These are phyloP conservation scores for Malurus melanocephalus DNA, from an alignment of 2,113 vertebrate species.

Conservation along the genomic window DNA sequence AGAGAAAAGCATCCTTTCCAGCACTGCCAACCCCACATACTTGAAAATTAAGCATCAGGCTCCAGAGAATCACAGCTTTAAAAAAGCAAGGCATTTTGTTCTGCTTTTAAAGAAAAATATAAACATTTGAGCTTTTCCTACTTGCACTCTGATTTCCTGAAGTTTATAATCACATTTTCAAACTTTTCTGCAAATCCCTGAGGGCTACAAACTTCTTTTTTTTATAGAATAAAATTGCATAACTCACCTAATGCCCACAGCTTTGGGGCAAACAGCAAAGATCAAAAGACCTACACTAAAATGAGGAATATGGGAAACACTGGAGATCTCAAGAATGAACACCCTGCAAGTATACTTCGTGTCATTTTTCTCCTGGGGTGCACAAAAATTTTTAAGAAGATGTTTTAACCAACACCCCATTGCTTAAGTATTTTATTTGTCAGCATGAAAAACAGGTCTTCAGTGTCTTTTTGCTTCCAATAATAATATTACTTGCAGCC, in stretches of 20 bases:
- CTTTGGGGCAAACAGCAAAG: constrained; percentile 2
- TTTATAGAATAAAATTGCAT: constrained; percentile 4
- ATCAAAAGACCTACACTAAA: constrained; percentile 2
- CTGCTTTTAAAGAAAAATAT: not conserved
- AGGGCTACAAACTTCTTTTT: not conserved
- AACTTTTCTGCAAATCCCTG: not conserved
- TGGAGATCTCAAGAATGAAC: not conserved
- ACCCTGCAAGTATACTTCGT: not conserved
- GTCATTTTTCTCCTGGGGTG: not conserved
- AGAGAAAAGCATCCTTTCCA: constrained; percentile 29
- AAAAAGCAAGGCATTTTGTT: not conserved
- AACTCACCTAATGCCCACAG: not conserved
- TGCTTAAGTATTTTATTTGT: not conserved
- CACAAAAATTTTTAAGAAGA: not conserved
- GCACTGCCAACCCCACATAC: constrained; percentile 10
- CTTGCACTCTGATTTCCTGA: constrained; percentile 17
- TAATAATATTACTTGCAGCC: not conserved
- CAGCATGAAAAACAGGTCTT: not conserved
- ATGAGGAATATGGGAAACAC: not conserved
- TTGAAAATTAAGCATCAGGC: not conserved
- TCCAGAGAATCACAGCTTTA: not conserved
- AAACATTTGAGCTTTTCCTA: constrained; percentile 6
- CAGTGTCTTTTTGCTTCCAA: not conserved
- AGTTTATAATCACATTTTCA: not conserved
- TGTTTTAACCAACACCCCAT: not conserved